Conservation (phyloP, 2,888 invertebrate species). For the Conops quadrifasciatus region DNA sequence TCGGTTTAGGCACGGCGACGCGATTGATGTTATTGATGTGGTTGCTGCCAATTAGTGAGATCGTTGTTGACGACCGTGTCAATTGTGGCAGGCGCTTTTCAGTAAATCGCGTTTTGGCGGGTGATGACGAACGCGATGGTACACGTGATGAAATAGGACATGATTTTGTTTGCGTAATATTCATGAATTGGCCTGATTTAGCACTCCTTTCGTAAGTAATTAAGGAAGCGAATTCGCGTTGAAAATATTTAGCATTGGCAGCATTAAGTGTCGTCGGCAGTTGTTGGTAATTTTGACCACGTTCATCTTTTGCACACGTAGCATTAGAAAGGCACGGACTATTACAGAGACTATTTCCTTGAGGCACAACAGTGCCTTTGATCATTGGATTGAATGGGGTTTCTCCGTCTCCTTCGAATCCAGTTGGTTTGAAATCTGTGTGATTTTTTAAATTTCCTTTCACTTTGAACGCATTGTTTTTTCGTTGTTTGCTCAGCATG, state of each 20-base stretch:
- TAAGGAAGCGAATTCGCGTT: conserved; percentile 53
- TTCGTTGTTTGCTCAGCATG: conserved; percentile 54
- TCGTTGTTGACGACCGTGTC: conserved; percentile 26
- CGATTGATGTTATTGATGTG: neutral
- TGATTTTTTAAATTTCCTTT: conserved; percentile 41
- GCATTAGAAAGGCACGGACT: conserved; percentile 39
- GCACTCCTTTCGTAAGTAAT: conserved; percentile 46
- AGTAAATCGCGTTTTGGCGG: conserved; percentile 22
- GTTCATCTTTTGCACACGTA: conserved; percentile 33
- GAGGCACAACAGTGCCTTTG: conserved; percentile 36
- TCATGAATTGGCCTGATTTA: neutral
- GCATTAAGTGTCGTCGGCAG: conserved; percentile 19
- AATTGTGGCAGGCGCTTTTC: conserved; percentile 35
- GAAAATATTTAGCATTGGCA: conserved; percentile 40
- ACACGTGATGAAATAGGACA: neutral
- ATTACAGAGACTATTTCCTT: conserved; percentile 26
- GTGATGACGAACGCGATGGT: neutral
- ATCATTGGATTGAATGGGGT: conserved; percentile 18
- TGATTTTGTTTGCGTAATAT: neutral
- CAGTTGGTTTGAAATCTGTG: neutral
- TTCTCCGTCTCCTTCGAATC: conserved; percentile 6
- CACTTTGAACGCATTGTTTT: conserved; percentile 52
- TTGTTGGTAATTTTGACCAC: neutral
- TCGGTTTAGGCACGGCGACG: neutral
- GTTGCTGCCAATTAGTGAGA: conserved; percentile 32